Base-by-base conservation (phyloP, 2,797 vertebrate genomes). In the Sparus aurata region DNA sequence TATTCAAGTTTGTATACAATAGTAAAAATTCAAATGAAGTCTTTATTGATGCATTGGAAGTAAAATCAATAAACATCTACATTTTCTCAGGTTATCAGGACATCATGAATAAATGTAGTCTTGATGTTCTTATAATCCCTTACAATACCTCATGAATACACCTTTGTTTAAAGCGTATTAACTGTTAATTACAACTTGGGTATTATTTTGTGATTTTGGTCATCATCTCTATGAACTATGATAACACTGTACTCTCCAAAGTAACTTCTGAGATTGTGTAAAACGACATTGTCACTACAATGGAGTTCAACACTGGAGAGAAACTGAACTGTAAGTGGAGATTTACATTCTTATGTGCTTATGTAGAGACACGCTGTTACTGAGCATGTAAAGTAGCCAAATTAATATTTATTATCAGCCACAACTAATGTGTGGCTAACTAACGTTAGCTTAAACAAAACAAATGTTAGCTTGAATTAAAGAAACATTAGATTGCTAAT, bases 51-150 rank as follows among this genome's bases (percentile, higher is more conserved):
- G 15, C 15, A 69, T 7, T 52, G 12, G 9, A 60, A 53, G n/a
- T 27, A 23, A 30, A 68, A 66, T 45, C 27, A 11, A 70, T 18
- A 66, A 77, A 52, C 16, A 52, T 11, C 41, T 61, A 63, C 25
- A 79, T 9, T 12, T 47, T 41, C 18, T 8, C 47, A 53, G 8
- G 23, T 7, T 20, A 47, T 62, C 66, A 63, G 20, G 16, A 25
- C 43, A 61, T 23, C 16, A 71, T 50, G 43, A 50, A 22, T 1
- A 23, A 49, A 46, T 54, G n/a, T 46, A 45, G 5, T 43, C 69
- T 60, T 41, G 12, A 63, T 23, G 41, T 47, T 3, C 6, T 27
- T 15, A 18, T 23, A 55, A 34, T 18, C 3, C 20, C 13, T 50
- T 38, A 10, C 1, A 52, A 52, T 66, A 18, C 3, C n/a, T 68